Evolutionary conservation across 2,113 vertebrate species (phyloP).

Genomic region (Lophura nycthemera): DNA sequence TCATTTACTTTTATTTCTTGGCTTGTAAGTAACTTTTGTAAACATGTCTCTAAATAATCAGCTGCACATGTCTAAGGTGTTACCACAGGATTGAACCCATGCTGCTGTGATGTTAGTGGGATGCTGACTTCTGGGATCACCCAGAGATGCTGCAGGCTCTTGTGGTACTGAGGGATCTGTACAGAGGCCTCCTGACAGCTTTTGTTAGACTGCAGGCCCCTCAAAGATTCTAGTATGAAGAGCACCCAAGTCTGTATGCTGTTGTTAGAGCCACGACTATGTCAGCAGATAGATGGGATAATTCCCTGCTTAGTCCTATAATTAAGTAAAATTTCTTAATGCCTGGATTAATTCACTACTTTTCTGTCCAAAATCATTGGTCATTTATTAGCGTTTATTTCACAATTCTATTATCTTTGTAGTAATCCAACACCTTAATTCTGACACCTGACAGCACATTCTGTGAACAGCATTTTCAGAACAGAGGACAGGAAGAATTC

Average conservation of each 20-base stretch:
- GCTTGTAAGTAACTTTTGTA: background rate
- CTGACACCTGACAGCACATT: background rate
- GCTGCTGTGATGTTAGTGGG: rapidly evolving
- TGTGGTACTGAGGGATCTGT: background rate
- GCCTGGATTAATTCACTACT: background rate
- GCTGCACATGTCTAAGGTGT: background rate
- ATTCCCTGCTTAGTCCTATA: background rate
- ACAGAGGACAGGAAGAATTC: rapidly evolving
- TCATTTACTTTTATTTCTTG: background rate
- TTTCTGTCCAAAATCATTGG: rapidly evolving
- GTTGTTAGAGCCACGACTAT: rapidly evolving
- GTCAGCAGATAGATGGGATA: background rate
- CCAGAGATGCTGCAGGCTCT: background rate
- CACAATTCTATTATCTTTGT: background rate
- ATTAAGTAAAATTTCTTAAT: background rate
- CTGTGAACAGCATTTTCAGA: background rate
- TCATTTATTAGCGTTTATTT: background rate
- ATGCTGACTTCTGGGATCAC: background rate
- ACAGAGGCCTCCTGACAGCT: background rate
- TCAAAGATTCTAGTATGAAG: background rate
- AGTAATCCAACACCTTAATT: background rate
- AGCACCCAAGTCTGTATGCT: background rate
- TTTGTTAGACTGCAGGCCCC: background rate
- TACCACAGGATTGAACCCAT: rapidly evolving
- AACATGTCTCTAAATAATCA: background rate